Percentiles rank a stretch among this genome's conserved stretches.
Evolutionary conservation across 2,888 invertebrate genomes (phyloP).

Genomic region (Hydrotaea cyrtoneurina): DNA sequence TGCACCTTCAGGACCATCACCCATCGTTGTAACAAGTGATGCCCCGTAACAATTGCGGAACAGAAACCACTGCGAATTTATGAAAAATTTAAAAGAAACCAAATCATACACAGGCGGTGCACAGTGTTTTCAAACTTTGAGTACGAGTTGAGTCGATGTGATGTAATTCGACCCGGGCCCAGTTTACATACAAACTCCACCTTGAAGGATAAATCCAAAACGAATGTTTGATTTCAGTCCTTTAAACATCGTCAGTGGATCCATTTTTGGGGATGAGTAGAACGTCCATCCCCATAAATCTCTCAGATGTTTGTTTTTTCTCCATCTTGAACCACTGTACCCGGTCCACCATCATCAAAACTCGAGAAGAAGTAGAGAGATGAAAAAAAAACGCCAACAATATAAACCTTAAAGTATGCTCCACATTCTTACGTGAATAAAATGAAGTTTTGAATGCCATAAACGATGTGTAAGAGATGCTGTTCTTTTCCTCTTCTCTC

Average conservation of each 20-base stretch:
- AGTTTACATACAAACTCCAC: too few species aligned
- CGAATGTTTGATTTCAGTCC: too few species aligned
- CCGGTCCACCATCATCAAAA: too few species aligned
- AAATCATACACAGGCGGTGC: neutral
- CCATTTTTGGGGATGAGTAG: too few species aligned
- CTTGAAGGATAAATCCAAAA: too few species aligned
- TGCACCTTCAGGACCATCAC: neutral
- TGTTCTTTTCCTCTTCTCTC: too few species aligned
- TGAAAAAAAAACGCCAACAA: slow-evolving; percentile 24
- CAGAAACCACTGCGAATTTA: slow-evolving; percentile 3
- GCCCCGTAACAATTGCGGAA: slow-evolving; percentile 18
- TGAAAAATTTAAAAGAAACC: slow-evolving; percentile 17
- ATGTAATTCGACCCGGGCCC: too few species aligned
- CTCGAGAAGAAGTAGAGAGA: neutral
- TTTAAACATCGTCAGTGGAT: too few species aligned
- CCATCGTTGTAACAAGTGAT: slow-evolving; percentile 4
- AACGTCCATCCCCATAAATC: too few species aligned
- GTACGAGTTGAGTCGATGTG: too few species aligned
- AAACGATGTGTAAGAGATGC: slow-evolving; percentile 39
- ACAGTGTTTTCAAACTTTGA: neutral
- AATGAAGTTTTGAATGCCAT: slow-evolving; percentile 46
- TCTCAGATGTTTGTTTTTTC: too few species aligned
- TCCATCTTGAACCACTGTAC: too few species aligned
- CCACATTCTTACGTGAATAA: slow-evolving; percentile 8
- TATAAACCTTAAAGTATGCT: slow-evolving; percentile 43